These are phyloP conservation scores for Acrocephalus scirpaceus DNA, from an alignment of 2,797 vertebrate species.

Conservation along the genomic window DNA sequence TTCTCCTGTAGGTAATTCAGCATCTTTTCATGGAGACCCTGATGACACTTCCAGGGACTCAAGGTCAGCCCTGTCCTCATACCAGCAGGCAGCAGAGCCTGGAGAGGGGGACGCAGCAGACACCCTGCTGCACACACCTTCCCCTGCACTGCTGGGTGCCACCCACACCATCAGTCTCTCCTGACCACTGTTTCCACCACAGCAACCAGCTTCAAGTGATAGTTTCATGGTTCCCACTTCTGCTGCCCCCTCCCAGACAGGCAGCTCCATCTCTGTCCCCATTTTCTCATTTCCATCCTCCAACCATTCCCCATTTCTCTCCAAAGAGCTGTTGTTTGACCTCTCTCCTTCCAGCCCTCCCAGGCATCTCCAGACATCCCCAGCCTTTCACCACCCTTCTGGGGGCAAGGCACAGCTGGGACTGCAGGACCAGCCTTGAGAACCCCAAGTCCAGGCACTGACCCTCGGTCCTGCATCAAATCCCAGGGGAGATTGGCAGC, in stretches of 20 bases:
- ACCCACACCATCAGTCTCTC: accelerated
- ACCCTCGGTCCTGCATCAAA: background rate
- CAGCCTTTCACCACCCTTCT: background rate
- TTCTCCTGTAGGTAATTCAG: background rate
- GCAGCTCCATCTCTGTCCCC: background rate
- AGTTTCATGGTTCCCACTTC: background rate
- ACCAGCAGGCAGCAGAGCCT: background rate
- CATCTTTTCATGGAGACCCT: background rate
- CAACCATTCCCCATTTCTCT: background rate
- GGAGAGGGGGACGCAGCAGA: background rate
- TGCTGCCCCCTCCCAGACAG: background rate
- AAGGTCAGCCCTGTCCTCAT: background rate
- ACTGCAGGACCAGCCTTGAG: background rate
- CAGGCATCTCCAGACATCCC: background rate
- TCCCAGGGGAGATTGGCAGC: background rate
- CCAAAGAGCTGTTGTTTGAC: background rate
- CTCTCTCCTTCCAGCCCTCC: background rate
- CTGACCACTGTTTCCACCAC: background rate
- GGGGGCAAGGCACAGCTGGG: background rate
- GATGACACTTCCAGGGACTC: background rate
- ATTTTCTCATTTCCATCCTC: background rate
- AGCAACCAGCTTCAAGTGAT: background rate
- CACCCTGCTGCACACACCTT: background rate
- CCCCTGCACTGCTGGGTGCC: background rate
- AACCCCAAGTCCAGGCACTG: too few species aligned